These are phyloP conservation scores for Rhegmatorhina hoffmannsi DNA, from an alignment of 2,113 vertebrate genomes.

Conservation along the genomic window DNA sequence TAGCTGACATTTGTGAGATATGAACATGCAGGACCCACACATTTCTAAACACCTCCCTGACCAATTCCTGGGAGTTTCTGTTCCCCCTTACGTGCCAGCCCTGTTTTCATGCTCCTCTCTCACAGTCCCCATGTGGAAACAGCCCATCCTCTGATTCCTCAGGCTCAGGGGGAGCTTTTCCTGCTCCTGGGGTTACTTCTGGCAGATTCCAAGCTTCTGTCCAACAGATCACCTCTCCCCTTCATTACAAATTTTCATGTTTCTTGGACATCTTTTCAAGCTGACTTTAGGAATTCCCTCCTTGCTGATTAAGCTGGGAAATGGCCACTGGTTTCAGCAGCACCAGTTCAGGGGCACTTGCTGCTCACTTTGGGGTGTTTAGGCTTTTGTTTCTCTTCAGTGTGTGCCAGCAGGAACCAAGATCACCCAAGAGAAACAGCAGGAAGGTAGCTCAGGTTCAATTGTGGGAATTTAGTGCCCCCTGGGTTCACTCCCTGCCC, in stretches of 20 bases:
- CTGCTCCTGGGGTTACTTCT: background rate
- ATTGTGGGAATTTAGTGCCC: background rate
- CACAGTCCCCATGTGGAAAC: background rate
- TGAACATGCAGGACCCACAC: too few relatives aligned
- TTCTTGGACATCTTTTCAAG: background rate
- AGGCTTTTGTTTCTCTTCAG: background rate
- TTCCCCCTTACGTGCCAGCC: rapidly evolving
- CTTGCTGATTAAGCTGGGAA: background rate
- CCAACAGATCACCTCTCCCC: background rate
- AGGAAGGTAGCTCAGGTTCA: background rate
- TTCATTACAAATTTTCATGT: background rate
- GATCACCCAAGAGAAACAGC: background rate
- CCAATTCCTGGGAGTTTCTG: background rate
- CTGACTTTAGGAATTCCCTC: background rate
- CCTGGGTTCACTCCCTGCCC: background rate
- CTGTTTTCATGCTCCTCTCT: background rate
- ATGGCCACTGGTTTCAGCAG: background rate
- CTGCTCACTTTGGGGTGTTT: background rate
- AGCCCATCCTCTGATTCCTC: rapidly evolving
- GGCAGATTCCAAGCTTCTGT: background rate
- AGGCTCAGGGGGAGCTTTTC: background rate
- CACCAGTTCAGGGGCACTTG: rapidly evolving
- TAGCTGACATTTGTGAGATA: background rate
- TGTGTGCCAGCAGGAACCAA: background rate
- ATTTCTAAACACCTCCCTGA: background rate